Evolutionary conservation across 2,797 vertebrate genomes (phyloP).

Genomic region (Alcedo atthis): DNA sequence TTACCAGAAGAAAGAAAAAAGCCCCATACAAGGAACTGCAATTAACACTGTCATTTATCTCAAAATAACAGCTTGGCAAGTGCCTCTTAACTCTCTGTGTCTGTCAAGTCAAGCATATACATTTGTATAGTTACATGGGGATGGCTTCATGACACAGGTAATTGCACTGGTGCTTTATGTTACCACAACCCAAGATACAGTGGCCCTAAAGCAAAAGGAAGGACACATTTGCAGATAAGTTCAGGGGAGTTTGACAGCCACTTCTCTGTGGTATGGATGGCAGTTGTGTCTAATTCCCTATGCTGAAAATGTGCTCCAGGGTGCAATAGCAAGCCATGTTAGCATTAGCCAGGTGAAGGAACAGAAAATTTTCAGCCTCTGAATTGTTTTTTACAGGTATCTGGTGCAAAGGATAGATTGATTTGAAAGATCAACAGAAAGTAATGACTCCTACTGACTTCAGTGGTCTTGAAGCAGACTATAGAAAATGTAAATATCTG

Average conservation of each 20-base stretch:
- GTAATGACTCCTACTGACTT: not conserved
- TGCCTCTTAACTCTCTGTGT: not conserved
- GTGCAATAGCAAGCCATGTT: not conserved
- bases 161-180: not conserved
- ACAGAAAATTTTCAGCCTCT: not conserved
- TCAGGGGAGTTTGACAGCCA: not conserved
- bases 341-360: not conserved
- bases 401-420: not conserved
- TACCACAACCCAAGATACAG: not conserved
- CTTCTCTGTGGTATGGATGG: not conserved
- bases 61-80: slow-evolving; percentile 1
- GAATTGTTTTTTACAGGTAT: not conserved
- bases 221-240: not conserved
- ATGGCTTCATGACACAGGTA: not conserved
- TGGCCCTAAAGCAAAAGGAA: slow-evolving; percentile 25
- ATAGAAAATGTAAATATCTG: not conserved
- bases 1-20: not conserved
- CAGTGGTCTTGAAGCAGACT: not conserved
- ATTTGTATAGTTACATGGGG: not conserved
- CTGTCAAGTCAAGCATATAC: not conserved
- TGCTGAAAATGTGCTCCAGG: not conserved
- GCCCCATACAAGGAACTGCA: not conserved
- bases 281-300: not conserved
- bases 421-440: slow-evolving; percentile 20
- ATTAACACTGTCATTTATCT: slow-evolving; percentile 1